These are phyloP conservation scores for Misgurnus anguillicaudatus DNA, from an alignment of 2,113 vertebrate species.

Conservation along the genomic window DNA sequence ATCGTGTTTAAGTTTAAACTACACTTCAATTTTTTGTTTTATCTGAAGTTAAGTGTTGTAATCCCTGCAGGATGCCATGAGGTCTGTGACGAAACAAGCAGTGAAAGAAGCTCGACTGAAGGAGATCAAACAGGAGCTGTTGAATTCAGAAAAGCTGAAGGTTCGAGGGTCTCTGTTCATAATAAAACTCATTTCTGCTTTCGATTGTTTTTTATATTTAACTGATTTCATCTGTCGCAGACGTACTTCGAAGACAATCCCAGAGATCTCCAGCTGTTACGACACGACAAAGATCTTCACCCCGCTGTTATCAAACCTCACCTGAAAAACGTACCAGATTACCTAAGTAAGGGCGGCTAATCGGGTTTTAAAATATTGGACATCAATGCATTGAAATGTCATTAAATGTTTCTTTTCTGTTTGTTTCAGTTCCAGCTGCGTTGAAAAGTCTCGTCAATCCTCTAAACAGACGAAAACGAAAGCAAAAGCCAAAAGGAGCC, in stretches of 20 bases:
- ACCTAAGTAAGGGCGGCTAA: slow-evolving; percentile 76
- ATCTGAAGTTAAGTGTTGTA: neutral
- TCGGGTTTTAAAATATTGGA: too few relatives aligned
- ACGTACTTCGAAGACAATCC: slow-evolving; percentile 91
- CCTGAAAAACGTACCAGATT: slow-evolving; percentile 86
- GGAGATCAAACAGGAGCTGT: slow-evolving; percentile 92
- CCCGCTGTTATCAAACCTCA: slow-evolving; percentile 88
- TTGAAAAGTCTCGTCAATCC: slow-evolving; percentile 69
- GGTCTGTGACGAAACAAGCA: slow-evolving; percentile 90
- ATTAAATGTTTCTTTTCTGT: neutral
- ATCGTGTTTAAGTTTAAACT: neutral
- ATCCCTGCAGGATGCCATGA: slow-evolving; percentile 85
- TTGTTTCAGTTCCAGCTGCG: slow-evolving; percentile 74
- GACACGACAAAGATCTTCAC: slow-evolving; percentile 89
- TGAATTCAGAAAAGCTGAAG: slow-evolving; percentile 92
- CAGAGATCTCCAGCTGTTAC: slow-evolving; percentile 84
- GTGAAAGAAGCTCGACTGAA: slow-evolving; percentile 88
- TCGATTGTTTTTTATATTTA: slow-evolving; percentile 1
- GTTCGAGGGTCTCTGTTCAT: slow-evolving; percentile 61
- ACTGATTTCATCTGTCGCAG: slow-evolving; percentile 53
- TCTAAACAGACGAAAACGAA: slow-evolving; percentile 54
- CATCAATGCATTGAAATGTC: neutral
- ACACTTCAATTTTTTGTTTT: neutral
- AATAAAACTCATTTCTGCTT: neutral
- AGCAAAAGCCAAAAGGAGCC: slow-evolving; percentile 25